Evolutionary conservation across 2,888 invertebrate genomes (phyloP).

Genomic region (Beris morrisii): DNA sequence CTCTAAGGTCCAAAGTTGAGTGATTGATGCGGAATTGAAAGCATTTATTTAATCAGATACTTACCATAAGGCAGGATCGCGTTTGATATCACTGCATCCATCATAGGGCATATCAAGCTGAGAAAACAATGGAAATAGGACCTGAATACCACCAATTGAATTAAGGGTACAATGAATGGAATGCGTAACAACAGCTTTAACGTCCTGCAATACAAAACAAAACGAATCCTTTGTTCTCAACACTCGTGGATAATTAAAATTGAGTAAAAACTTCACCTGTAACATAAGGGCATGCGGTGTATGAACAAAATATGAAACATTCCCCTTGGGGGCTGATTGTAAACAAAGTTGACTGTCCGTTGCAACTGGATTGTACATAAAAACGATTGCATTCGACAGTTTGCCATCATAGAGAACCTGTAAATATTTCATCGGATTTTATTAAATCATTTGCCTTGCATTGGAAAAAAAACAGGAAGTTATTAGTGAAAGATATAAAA

Average conservation of each 20-base stretch:
- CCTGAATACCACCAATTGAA: constrained; percentile 98
- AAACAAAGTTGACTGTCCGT: constrained; percentile 98
- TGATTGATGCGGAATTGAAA: too few relatives aligned
- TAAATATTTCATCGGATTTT: constrained; percentile 32
- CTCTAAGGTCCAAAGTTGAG: too few relatives aligned
- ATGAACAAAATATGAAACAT: constrained; percentile 97
- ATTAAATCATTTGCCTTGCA: not conserved
- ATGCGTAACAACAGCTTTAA: constrained; percentile 98
- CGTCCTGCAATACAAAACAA: constrained; percentile 68
- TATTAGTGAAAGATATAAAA: not conserved
- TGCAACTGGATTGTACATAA: constrained; percentile 99
- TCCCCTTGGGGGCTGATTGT: constrained; percentile 97
- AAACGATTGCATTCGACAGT: constrained; percentile 93
- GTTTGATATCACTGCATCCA: constrained; percentile 76
- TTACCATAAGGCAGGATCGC: constrained; percentile 87
- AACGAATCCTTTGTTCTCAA: not conserved
- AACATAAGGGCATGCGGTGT: constrained; percentile 99
- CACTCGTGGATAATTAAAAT: constrained; percentile 9
- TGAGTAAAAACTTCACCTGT: constrained; percentile 65
- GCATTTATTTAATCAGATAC: not conserved
- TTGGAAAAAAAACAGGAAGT: not conserved
- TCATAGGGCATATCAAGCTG: constrained; percentile 95
- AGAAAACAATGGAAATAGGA: constrained; percentile 95
- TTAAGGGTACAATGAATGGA: constrained; percentile 99
- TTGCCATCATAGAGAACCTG: constrained; percentile 98